Base-by-base conservation (phyloP, 2,797 vertebrate genomes). In the Arremon brunneinucha region DNA sequence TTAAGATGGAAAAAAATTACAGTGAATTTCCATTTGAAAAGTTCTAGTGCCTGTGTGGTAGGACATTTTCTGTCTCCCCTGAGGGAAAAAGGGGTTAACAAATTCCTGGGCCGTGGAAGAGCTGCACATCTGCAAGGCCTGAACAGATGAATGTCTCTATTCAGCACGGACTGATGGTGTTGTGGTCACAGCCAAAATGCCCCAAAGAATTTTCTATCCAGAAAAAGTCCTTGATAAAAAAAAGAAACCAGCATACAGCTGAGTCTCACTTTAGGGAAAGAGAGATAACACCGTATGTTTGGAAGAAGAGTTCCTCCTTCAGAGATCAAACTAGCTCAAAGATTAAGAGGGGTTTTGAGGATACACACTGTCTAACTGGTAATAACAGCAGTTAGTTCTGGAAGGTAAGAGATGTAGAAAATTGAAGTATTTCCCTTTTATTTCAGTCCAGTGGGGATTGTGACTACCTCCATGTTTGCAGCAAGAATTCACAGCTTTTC, bases 21-120 rank as follows among this genome's bases (percentile, higher is more conserved):
- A 55, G 57, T 75, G 64, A 87, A 76, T 94, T 91, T 95, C 79
- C 72, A 89, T 83, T 83, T 87, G 30, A 85, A 85, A 91, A 68
- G 19, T 60, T 77, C 41, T 74, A 64, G 27, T 47, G 41, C 10
- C 34, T 78, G 20, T 92, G 70, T 79, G 39, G 81, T 55, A 92
- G 43, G 32, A 23, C 26, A 92, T 77, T 67, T 35, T 70, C 41
- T 70, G 37, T 74, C 23, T 52, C 2, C n/a, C 46, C 22, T 20
- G 16, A 67, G 37, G 70, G 41, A 69, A 76, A 93, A 94, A 69
- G 4, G 32, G 50, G 63, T 84, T 89, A 92, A 87, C 2, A 72
- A 65, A 91, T 85, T 77, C 26, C 59, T 74, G 75, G 37, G 24
- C 49, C 82, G 9, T 44, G 3, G 3, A 78, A 53, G 19, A 75